Conservation (phyloP, 2,888 invertebrate genomes). For the Deilephila elpenor region DNA sequence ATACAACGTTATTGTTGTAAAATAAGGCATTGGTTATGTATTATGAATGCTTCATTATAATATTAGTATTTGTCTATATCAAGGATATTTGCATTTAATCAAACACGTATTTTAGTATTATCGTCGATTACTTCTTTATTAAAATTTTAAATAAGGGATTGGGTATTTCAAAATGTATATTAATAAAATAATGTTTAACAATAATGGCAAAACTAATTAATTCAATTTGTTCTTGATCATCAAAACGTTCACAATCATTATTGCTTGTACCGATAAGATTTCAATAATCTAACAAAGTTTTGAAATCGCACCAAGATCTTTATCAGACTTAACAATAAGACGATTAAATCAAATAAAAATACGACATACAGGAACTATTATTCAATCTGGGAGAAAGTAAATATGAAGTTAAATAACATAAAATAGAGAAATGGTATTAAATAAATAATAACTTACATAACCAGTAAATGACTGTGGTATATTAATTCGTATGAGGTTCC, state of each 20-base stretch:
- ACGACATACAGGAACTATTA: not conserved
- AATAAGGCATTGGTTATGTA: not conserved
- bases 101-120: too few species aligned
- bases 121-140: too few species aligned
- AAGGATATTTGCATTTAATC: too few species aligned
- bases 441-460: conserved; percentile 45
- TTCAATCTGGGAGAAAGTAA: not conserved
- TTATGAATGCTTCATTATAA: not conserved
- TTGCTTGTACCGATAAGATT: conserved; percentile 30
- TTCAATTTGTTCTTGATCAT: not conserved
- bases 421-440: not conserved
- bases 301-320: conserved; percentile 20
- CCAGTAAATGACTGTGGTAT: conserved; percentile 35
- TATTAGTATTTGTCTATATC: not conserved
- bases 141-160: too few species aligned
- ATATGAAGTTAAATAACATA: not conserved
- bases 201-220: not conserved
- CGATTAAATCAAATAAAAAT: conserved; percentile 1
- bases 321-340: conserved; percentile 13
- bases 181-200: not conserved
- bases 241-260: conserved; percentile 21
- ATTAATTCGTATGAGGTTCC: conserved; percentile 41
- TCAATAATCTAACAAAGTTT: conserved; percentile 25
- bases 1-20: not conserved
- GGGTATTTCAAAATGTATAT: not conserved